Conservation (phyloP, 2,113 vertebrate genomes). For the Aythya baeri region DNA sequence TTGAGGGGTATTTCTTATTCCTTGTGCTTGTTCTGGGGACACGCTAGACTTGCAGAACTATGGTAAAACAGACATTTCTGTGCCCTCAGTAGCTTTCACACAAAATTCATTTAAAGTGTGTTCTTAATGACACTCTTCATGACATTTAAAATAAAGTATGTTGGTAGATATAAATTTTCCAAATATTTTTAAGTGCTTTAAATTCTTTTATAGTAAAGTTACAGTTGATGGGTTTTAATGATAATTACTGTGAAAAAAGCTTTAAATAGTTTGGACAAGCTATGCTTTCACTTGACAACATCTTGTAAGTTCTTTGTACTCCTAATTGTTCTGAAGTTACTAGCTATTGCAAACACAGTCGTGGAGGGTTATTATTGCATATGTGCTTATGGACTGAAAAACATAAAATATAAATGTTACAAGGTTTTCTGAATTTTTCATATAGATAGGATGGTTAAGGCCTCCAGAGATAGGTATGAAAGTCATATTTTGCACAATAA, state of each 20-base stretch:
- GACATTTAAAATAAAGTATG: neutral
- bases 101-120: neutral
- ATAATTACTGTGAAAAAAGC: neutral
- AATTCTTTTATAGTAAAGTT: neutral
- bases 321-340: neutral
- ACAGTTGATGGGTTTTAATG: neutral
- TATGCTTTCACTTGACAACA: rapidly evolving
- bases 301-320: neutral
- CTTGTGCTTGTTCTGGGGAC: neutral
- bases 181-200: neutral
- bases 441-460: neutral
- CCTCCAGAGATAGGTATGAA: neutral
- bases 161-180: neutral
- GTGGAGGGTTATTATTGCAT: neutral
- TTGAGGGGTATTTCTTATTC: neutral
- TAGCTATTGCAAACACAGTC: neutral
- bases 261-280: neutral
- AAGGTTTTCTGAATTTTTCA: neutral
- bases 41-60: neutral
- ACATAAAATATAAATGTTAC: neutral
- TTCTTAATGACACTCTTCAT: neutral
- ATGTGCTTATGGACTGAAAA: neutral
- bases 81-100: neutral
- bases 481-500: neutral
- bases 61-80: neutral